These are phyloP conservation scores for Acrocephalus kingi DNA, from an alignment of 2,113 vertebrate genomes.

Conservation along the genomic window DNA sequence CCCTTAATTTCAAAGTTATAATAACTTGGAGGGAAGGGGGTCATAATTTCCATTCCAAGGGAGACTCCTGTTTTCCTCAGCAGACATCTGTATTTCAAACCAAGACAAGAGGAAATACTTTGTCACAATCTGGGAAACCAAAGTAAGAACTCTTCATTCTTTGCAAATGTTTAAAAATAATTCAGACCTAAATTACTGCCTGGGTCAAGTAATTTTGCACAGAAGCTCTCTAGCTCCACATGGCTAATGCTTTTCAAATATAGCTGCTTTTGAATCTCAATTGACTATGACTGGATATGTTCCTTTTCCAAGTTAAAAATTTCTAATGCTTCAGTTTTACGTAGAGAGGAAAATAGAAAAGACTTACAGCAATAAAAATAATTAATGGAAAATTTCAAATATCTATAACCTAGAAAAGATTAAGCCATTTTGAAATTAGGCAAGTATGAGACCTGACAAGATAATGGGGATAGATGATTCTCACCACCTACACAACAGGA, in stretches of 20 bases:
- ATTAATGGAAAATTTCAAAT: constrained; percentile 20
- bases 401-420: neutral
- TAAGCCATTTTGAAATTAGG: constrained; percentile 45
- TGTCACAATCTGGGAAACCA: neutral
- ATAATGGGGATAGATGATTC: constrained; percentile 14
- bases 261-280: neutral
- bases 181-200: neutral
- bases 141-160: neutral
- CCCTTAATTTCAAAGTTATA: neutral
- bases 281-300: neutral
- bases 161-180: neutral
- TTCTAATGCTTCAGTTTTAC: neutral
- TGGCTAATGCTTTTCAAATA: neutral
- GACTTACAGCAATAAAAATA: constrained; percentile 11
- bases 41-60: neutral
- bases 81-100: neutral
- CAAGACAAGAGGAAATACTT: neutral
- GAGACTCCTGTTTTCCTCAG: neutral
- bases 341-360: neutral
- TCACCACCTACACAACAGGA: neutral
- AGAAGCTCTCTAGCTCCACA: neutral
- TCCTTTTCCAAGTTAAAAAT: neutral
- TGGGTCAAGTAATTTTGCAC: constrained; percentile 16
- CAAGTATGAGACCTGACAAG: neutral
- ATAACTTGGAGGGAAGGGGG: neutral